Conservation (phyloP, 2,113 vertebrate genomes). For the Eulemur macaco region DNA sequence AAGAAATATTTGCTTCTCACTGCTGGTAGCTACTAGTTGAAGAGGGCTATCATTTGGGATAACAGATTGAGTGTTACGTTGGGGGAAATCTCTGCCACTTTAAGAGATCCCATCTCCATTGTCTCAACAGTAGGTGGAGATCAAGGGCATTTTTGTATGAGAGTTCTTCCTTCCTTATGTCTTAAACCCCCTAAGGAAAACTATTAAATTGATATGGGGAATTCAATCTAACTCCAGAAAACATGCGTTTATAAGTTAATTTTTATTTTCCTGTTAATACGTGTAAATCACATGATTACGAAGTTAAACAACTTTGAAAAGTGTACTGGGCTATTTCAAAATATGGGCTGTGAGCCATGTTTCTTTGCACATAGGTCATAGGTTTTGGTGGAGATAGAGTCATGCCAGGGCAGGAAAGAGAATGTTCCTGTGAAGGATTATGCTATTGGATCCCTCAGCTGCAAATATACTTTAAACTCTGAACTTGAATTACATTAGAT, state of each 20-base stretch:
- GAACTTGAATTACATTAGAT: slow-evolving; percentile 53
- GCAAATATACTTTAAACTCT: slow-evolving; percentile 54
- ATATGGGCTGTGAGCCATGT: neutral
- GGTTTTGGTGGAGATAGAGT: neutral
- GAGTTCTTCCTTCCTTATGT: neutral
- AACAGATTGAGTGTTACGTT: neutral
- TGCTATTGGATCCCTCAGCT: neutral
- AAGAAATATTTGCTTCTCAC: neutral
- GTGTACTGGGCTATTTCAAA: neutral
- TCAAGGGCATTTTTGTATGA: neutral
- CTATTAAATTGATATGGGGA: neutral
- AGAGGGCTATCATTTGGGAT: neutral
- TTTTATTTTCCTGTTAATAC: neutral
- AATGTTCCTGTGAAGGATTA: neutral
- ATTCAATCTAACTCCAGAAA: neutral
- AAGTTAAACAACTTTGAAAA: neutral
- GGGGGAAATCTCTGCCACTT: neutral
- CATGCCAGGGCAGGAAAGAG: neutral
- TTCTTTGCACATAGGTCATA: neutral
- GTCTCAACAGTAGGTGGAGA: neutral
- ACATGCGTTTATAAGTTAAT: neutral
- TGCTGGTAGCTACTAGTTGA: neutral
- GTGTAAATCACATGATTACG: neutral
- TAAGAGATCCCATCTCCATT: neutral
- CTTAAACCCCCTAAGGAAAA: neutral